A percentile compares a stretch with the other conserved stretches of the same genome.
phyloP scores from a whole-genome alignment of 2,113 vertebrate species.

The Epinephelus cyanopodus region DNA sequence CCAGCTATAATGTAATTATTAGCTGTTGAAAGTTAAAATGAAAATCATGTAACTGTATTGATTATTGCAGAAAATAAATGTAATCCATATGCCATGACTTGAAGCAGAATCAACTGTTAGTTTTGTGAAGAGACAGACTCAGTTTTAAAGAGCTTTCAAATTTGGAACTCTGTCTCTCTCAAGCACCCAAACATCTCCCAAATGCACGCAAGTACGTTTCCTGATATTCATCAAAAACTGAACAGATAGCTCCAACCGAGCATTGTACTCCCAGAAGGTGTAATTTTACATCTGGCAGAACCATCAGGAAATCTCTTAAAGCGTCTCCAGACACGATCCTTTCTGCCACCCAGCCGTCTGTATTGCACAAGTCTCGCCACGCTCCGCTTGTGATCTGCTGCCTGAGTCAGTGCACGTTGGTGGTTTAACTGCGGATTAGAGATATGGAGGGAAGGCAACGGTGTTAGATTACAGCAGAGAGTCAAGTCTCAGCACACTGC shows the following conservation, averaged over 20 bases:
- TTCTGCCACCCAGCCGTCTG: slow-evolving; percentile 18
- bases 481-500: slow-evolving; percentile 59
- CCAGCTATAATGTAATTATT: not conserved
- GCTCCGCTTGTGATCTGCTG: slow-evolving; percentile 52
- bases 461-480: slow-evolving; percentile 60
- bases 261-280: slow-evolving; percentile 25
- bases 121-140: not conserved
- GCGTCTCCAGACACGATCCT: slow-evolving; percentile 51
- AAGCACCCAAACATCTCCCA: not conserved
- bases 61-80: not conserved
- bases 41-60: not conserved
- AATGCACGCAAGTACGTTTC: not conserved
- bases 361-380: slow-evolving; percentile 66
- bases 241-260: not conserved
- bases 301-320: slow-evolving; percentile 41
- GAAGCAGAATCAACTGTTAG: not conserved
- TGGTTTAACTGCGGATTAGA: slow-evolving; percentile 44
- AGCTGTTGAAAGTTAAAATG: not conserved
- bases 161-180: not conserved
- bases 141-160: not conserved
- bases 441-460: slow-evolving; percentile 48
- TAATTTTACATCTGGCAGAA: slow-evolving; percentile 61
- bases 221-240: slow-evolving; percentile 1
- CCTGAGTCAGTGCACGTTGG: slow-evolving; percentile 12
- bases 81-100: not conserved